phyloP scores from a whole-genome alignment of 2,113 vertebrate genomes.

The Malurus cyaneus region DNA sequence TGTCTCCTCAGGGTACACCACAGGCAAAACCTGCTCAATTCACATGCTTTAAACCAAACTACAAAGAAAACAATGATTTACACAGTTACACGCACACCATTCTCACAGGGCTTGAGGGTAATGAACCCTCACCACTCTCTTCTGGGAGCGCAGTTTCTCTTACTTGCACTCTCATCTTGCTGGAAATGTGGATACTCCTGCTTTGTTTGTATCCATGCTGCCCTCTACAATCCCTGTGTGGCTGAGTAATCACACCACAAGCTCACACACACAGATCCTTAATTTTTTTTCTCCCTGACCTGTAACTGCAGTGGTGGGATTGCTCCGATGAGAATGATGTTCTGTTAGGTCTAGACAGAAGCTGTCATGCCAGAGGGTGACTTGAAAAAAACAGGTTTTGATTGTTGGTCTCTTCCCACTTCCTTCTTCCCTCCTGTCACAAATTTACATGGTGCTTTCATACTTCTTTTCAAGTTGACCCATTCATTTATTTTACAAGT shows the following conservation, averaged over 20 bases:
- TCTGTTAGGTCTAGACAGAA: neutral
- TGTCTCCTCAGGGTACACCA: neutral
- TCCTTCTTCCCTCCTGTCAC: neutral
- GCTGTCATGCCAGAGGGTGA: neutral
- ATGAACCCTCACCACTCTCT: neutral
- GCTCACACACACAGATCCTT: neutral
- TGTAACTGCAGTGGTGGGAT: rapidly evolving
- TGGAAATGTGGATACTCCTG: neutral
- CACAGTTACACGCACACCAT: neutral
- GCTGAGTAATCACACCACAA: neutral
- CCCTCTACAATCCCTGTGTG: neutral
- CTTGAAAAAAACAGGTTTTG: neutral
- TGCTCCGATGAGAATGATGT: rapidly evolving
- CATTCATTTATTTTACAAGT: neutral
- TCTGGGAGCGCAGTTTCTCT: neutral
- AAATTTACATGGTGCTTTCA: neutral
- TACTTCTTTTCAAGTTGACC: neutral
- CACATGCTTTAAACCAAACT: neutral
- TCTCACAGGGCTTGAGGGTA: rapidly evolving
- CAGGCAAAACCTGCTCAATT: neutral
- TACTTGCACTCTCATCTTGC: neutral
- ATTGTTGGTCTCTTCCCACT: neutral
- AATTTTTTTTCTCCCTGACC: neutral
- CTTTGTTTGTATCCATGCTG: neutral
- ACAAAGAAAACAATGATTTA: neutral